These are phyloP conservation scores for Carapus acus DNA, from an alignment of 2,797 vertebrate species.

Conservation along the genomic window DNA sequence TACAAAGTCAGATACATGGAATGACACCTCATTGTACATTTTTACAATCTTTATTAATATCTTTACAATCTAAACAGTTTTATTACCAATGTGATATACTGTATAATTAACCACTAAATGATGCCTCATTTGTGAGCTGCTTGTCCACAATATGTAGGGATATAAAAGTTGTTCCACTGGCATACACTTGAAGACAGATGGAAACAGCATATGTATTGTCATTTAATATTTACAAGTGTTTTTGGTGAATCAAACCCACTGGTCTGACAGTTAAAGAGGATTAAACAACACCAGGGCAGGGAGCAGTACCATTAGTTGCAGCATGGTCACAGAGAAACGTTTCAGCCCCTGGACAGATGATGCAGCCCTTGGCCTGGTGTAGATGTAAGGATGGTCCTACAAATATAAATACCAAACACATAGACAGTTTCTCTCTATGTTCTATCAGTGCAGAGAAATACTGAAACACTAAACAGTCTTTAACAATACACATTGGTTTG, in stretches of 20 bases:
- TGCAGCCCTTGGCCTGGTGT: conserved; percentile 29
- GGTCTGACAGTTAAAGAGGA: conserved; percentile 1
- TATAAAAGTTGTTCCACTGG: neutral
- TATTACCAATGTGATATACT: no score
- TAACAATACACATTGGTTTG: rapidly evolving
- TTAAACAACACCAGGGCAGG: neutral
- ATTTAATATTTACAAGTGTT: no score
- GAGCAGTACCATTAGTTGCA: conserved; percentile 12
- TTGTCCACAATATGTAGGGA: neutral
- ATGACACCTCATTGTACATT: no score
- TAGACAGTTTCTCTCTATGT: neutral
- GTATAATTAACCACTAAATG: neutral
- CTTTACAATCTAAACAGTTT: no score
- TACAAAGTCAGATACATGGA: no score
- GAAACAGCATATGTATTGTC: no score
- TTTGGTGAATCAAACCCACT: neutral
- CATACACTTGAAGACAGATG: no score
- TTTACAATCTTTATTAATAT: no score
- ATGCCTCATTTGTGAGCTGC: neutral
- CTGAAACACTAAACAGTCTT: no score
- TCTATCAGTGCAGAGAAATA: no score
- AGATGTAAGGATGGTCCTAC: conserved; percentile 65
- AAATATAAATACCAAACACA: neutral
- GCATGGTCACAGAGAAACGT: neutral
- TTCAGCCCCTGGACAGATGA: conserved; percentile 8